A percentile compares a stretch with the other conserved stretches of the same genome.
Evolutionary conservation across 2,113 vertebrate species (phyloP).

Genomic region (Scalopus aquaticus): DNA sequence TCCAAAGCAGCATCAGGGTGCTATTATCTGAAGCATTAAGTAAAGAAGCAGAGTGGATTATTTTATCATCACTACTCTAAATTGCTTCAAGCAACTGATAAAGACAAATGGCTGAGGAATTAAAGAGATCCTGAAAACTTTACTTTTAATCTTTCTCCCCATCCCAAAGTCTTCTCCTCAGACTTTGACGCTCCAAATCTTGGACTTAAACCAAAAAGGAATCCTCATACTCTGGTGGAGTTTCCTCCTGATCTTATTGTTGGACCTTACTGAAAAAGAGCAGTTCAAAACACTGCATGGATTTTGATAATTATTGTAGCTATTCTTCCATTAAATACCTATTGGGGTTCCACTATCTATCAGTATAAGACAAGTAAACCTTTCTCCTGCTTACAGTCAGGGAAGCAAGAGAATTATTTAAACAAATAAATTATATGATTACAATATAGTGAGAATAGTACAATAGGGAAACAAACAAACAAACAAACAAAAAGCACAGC

Average conservation of each 20-base stretch:
- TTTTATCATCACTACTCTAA: background rate
- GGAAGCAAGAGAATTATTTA: background rate
- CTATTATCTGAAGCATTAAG: background rate
- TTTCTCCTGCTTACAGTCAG: background rate
- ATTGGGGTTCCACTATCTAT: background rate
- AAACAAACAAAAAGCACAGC: background rate
- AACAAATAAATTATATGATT: conserved; percentile 13
- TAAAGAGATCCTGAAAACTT: background rate
- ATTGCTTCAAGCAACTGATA: background rate
- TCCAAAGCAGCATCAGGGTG: background rate
- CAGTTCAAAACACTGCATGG: background rate
- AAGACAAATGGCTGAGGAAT: background rate
- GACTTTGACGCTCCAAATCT: background rate
- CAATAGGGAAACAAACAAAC: background rate
- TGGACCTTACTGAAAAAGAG: background rate
- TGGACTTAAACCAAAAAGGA: background rate
- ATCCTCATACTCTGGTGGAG: background rate
- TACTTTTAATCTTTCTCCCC: background rate
- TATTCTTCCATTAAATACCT: conserved; percentile 31
- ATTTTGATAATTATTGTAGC: conserved; percentile 45
- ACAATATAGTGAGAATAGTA: background rate
- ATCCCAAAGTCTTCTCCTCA: background rate
- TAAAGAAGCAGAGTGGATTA: background rate
- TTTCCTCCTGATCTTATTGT: background rate
- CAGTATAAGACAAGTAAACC: background rate